phyloP scores from a whole-genome alignment of 2,797 vertebrate genomes.

The Bryconaethiops microstoma region DNA sequence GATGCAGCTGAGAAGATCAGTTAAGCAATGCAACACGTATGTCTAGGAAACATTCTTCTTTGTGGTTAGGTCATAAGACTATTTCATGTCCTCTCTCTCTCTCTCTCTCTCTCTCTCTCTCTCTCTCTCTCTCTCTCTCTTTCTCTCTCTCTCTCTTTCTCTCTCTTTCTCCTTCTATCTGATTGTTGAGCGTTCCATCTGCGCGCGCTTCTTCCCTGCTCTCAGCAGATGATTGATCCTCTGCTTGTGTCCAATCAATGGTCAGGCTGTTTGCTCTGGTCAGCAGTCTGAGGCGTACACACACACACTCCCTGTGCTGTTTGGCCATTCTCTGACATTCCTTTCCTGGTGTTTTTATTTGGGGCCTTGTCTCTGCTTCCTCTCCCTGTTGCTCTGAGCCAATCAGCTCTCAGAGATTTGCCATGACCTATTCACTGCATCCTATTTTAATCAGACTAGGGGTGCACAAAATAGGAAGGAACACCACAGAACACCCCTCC shows the following conservation, averaged over 20 bases:
- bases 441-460: slow-evolving; percentile 48
- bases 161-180: slow-evolving; percentile 16
- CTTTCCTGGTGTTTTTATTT: slow-evolving; percentile 30
- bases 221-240: slow-evolving; percentile 70
- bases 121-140: background rate
- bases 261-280: slow-evolving; percentile 68
- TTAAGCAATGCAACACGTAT: background rate
- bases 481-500: too few relatives aligned
- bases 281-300: slow-evolving; percentile 60
- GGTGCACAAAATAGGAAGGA: too few relatives aligned
- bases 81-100: background rate
- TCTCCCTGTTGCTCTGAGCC: background rate
- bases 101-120: background rate
- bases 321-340: background rate
- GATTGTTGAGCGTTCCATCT: slow-evolving; percentile 40
- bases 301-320: slow-evolving; percentile 1
- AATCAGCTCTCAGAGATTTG: slow-evolving; percentile 20
- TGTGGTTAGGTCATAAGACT: background rate
- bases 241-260: slow-evolving; percentile 69
- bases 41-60: background rate
- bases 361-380: slow-evolving; percentile 29
- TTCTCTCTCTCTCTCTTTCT: background rate
- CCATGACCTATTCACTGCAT: slow-evolving; percentile 45
- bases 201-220: slow-evolving; percentile 58
- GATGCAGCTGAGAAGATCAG: too few relatives aligned